Conservation (phyloP, 2,113 vertebrate species). For the Aleadryas rufinucha region DNA sequence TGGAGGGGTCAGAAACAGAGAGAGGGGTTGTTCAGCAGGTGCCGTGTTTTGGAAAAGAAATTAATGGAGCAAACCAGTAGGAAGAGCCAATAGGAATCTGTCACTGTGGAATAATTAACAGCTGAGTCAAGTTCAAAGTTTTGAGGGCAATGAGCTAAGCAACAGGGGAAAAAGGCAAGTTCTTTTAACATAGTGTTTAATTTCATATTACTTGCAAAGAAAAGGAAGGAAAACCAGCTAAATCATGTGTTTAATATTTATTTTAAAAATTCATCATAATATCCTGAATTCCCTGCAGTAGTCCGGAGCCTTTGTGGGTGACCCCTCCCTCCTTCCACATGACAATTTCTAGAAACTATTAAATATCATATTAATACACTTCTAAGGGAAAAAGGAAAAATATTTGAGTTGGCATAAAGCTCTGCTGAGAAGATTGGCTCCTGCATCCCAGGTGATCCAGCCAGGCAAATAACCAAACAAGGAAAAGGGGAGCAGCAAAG, state of each 20-base stretch:
- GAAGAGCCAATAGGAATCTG: neutral
- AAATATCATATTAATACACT: neutral
- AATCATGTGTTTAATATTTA: conserved; percentile 24
- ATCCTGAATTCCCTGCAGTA: neutral
- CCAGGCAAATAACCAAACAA: neutral
- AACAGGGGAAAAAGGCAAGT: neutral
- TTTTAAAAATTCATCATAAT: conserved; percentile 3
- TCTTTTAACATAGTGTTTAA: conserved; percentile 7
- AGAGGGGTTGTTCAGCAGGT: neutral
- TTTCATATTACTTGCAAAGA: conserved; percentile 6
- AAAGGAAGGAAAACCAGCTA: conserved; percentile 38
- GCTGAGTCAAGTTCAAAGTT: conserved; percentile 14
- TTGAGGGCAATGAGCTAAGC: conserved; percentile 8
- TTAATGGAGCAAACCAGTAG: neutral
- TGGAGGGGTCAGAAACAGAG: neutral
- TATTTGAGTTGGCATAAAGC: conserved; percentile 18
- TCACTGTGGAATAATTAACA: conserved; percentile 17
- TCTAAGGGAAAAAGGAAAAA: neutral
- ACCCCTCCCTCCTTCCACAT: neutral
- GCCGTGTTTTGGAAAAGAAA: neutral
- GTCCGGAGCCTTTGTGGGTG: neutral
- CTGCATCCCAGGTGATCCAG: neutral
- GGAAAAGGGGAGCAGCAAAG: neutral
- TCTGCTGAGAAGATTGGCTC: neutral
- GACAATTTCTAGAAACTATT: conserved; percentile 30